A percentile compares a stretch with the other conserved stretches of the same genome.
Conservation (phyloP, 1,140 invertebrate species). For the Leucophenga varia region DNA sequence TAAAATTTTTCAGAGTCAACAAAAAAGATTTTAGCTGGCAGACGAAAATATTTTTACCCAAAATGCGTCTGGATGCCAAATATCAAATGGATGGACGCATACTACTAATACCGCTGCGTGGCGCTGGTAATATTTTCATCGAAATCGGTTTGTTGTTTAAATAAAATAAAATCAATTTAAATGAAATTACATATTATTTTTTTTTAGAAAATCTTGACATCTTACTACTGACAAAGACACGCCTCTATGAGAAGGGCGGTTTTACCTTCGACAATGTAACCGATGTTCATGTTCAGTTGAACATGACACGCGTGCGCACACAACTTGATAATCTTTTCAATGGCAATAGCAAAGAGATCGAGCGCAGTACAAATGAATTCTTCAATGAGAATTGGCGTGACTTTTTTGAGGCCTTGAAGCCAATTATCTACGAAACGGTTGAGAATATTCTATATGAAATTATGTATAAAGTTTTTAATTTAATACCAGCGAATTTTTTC, state of each 20-base stretch:
- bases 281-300: slow-evolving; percentile 64
- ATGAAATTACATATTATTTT: neutral
- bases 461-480: slow-evolving; percentile 62
- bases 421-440: slow-evolving; percentile 63
- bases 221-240: slow-evolving; percentile 63
- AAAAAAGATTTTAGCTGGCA: slow-evolving; percentile 66
- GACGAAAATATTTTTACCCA: slow-evolving; percentile 64
- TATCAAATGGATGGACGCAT: slow-evolving; percentile 71
- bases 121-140: slow-evolving; percentile 68
- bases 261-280: slow-evolving; percentile 65
- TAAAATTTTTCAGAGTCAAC: slow-evolving; percentile 58
- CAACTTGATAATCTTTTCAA: slow-evolving; percentile 17
- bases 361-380: slow-evolving; percentile 65
- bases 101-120: slow-evolving; percentile 69
- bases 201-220: slow-evolving; percentile 63
- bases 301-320: slow-evolving; percentile 32
- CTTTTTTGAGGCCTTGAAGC: slow-evolving; percentile 62
- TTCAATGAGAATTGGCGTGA: slow-evolving; percentile 66
- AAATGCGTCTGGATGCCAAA: slow-evolving; percentile 67
- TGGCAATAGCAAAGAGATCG: slow-evolving; percentile 37
- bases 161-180: neutral
- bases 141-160: slow-evolving; percentile 60
- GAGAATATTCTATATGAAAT: slow-evolving; percentile 64
- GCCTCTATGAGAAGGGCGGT: slow-evolving; percentile 62
- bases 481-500: slow-evolving; percentile 58